Evolutionary conservation across 2,888 invertebrate genomes (phyloP).

Genomic region (Meliscaeva auricollis): DNA sequence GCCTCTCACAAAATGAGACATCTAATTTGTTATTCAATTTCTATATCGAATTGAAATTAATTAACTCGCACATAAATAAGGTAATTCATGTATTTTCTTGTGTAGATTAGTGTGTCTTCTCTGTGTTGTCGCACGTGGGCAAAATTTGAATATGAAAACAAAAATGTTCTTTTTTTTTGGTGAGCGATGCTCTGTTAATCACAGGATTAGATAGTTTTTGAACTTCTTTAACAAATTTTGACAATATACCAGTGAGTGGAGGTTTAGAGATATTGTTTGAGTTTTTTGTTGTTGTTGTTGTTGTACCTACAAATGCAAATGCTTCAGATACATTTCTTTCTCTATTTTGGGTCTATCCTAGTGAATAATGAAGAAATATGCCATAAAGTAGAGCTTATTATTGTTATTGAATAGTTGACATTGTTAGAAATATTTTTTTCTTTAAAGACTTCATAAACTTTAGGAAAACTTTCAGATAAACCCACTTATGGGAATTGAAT

Average conservation of each 20-base stretch:
- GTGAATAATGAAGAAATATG: background rate
- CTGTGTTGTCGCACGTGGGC: constrained; percentile 63
- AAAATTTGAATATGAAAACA: constrained; percentile 44
- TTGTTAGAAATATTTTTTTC: constrained; percentile 33
- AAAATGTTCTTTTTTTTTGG: background rate
- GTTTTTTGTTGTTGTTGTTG: no score
- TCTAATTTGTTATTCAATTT: constrained; percentile 56
- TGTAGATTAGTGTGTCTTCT: background rate
- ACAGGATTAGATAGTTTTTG: constrained; percentile 43
- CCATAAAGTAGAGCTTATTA: constrained; percentile 42
- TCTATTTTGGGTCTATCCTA: background rate
- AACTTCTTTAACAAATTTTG: constrained; percentile 18
- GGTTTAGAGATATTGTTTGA: no score
- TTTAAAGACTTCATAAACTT: constrained; percentile 21
- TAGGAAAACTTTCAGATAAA: constrained; percentile 11
- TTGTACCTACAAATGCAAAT: constrained; percentile 33
- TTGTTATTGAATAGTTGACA: constrained; percentile 33
- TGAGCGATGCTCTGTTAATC: constrained; percentile 33
- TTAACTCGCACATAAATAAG: constrained; percentile 46
- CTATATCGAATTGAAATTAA: constrained; percentile 46
- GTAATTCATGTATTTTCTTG: constrained; percentile 21
- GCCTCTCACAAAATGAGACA: background rate
- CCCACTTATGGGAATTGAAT: background rate
- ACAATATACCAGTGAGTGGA: constrained; percentile 19
- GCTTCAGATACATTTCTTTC: background rate